phyloP scores from a whole-genome alignment of 1,140 invertebrate species.

The Aphelinus certus region DNA sequence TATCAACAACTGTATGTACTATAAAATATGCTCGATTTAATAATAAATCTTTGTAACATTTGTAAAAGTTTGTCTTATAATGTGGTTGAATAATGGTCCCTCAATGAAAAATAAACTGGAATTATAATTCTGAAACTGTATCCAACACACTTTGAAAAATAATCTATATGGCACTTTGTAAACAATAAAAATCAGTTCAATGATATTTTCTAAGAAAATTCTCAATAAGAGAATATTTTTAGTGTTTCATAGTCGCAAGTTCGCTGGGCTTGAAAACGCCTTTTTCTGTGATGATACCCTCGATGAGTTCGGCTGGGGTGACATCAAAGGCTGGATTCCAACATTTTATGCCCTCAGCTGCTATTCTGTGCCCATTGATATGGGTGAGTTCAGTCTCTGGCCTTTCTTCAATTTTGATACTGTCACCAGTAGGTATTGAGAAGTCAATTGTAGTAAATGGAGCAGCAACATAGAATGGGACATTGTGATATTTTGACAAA shows the following conservation, averaged over 20 bases:
- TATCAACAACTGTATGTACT: too few relatives aligned
- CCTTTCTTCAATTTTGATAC: conserved; percentile 94
- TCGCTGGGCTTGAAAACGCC: conserved; percentile 79
- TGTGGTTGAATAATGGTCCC: too few relatives aligned
- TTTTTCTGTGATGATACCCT: conserved; percentile 94
- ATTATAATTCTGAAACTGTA: too few relatives aligned
- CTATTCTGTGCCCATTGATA: conserved; percentile 83
- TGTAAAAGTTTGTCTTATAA: too few relatives aligned
- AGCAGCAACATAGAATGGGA: conserved; percentile 96
- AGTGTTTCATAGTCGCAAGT: conserved; percentile 40
- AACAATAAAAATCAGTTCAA: too few relatives aligned
- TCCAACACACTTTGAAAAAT: too few relatives aligned
- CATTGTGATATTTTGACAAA: conserved; percentile 86
- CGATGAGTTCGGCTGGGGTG: conserved; percentile 93
- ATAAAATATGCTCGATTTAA: too few relatives aligned
- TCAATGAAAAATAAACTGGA: too few relatives aligned
- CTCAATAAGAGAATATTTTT: too few relatives aligned
- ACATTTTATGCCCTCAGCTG: conserved; percentile 87
- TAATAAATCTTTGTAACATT: too few relatives aligned
- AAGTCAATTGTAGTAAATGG: conserved; percentile 93
- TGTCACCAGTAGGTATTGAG: conserved; percentile 78
- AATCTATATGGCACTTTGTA: too few relatives aligned
- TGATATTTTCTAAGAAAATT: too few relatives aligned
- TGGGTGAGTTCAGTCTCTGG: conserved; percentile 90
- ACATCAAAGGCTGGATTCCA: conserved; percentile 99